Base-by-base conservation (phyloP, 2,797 vertebrate species). In the Gymnoscopelus braueri region DNA sequence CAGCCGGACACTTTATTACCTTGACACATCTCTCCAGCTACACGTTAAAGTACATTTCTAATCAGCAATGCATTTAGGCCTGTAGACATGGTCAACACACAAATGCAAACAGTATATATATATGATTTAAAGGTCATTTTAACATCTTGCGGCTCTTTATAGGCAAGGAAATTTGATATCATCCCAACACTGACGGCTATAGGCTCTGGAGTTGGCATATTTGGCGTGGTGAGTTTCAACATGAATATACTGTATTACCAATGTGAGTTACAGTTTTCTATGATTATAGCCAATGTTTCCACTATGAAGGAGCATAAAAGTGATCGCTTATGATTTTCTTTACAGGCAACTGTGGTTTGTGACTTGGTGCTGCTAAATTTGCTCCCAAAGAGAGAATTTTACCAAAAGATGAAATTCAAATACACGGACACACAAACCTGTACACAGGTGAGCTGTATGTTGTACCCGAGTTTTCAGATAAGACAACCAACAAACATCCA, bases 341-440 rank as follows among this genome's bases (percentile, higher is more conserved):
- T 80, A 4, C 74, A 99, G 98, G 97, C 98, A 44, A 99, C 97
- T 0, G 94, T 99, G 0, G 94, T 99, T n/a, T 98, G 98, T 14
- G 97, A 99, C 84, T 77, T 99, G 78, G 87, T 99, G 47, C 89
- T 99, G 64, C 93, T 99, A 6, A 88, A 99, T 82, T 87, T 98
- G 65, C 91, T 99, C 24, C 95, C 96, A 15, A 96, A 96, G 91
- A 94, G 96, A 66, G 88, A 96, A 76, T 96, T 96, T 85, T 99
- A 98, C 89, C 98, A 98, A 86, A 96, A 95, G 84, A 96, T 97
- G 94, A 99, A 99, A 85, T 99, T 96, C 91, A 99, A 99, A 92
- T 90, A 95, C 0, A 94, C 95, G 0, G 89, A 95, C 35, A 67
- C 50, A 0, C 80, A 90, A 0, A 61, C 8, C 39, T 8, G 7